Conservation (phyloP, 2,113 vertebrate genomes). For the Sakesphorus luctuosus region DNA sequence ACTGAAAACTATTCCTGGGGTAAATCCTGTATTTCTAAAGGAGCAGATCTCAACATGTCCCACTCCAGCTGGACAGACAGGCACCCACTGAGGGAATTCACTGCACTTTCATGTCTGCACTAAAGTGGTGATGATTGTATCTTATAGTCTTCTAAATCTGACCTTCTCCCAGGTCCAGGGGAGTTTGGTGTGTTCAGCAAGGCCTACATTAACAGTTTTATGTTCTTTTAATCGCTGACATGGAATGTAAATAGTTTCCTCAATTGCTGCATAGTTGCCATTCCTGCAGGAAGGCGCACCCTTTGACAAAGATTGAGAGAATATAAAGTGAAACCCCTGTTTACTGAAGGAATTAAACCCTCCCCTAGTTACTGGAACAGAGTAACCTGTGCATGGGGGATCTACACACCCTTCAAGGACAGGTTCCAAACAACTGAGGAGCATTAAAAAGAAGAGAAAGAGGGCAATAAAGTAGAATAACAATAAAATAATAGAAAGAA, state of each 20-base stretch:
- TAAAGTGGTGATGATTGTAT: background rate
- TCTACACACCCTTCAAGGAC: background rate
- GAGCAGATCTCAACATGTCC: background rate
- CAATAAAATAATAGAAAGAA: background rate
- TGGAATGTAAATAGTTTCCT: conserved; percentile 69
- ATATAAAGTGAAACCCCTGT: conserved; percentile 32
- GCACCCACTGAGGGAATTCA: background rate
- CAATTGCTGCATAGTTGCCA: conserved; percentile 57
- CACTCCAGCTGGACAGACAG: background rate
- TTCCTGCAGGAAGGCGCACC: conserved; percentile 58
- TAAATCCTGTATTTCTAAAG: background rate
- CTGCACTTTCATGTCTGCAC: background rate
- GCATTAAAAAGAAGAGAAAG: background rate
- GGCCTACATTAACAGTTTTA: conserved; percentile 32
- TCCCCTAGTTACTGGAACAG: background rate
- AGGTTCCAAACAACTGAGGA: background rate
- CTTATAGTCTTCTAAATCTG: background rate
- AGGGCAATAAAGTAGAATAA: background rate
- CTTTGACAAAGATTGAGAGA: conserved; percentile 48
- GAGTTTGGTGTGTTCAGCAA: conserved; percentile 4
- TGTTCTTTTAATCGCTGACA: conserved; percentile 58
- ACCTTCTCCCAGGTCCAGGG: conserved; percentile 30
- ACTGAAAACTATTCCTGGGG: background rate
- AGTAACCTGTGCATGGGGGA: background rate
- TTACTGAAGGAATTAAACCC: conserved; percentile 47